phyloP scores from a whole-genome alignment of 1,140 invertebrate genomes.

The Drosophila takahashii region DNA sequence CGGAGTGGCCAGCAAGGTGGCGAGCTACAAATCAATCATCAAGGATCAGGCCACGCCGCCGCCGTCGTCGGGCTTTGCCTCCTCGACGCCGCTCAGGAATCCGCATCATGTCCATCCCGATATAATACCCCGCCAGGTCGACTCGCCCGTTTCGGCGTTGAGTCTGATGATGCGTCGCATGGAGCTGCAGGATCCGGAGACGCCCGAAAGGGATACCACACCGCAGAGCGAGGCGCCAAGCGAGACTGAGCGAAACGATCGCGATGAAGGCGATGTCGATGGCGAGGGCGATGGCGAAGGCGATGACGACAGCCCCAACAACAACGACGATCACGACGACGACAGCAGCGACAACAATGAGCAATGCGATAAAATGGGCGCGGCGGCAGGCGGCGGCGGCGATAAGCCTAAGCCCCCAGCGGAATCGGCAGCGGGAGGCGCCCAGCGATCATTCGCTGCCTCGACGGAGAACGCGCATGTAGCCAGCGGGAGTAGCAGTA shows the following conservation, averaged over 20 bases:
- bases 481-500: slow-evolving; percentile 59
- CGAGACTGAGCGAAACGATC: slow-evolving; percentile 34
- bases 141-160: slow-evolving; percentile 48
- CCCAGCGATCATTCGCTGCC: slow-evolving; percentile 69
- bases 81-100: slow-evolving; percentile 52
- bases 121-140: slow-evolving; percentile 61
- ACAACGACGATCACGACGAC: slow-evolving; percentile 15
- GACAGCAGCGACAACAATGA: slow-evolving; percentile 36
- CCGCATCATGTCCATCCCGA: slow-evolving; percentile 49
- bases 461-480: slow-evolving; percentile 74
- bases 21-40: slow-evolving; percentile 88
- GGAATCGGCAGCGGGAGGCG: slow-evolving; percentile 58
- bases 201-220: slow-evolving; percentile 6
- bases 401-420: slow-evolving; percentile 88
- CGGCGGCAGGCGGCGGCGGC: slow-evolving; percentile 73
- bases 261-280: slow-evolving; percentile 27
- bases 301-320: slow-evolving; percentile 18
- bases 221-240: slow-evolving; percentile 42
- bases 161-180: slow-evolving; percentile 61
- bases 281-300: slow-evolving; percentile 27
- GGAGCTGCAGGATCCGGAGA: slow-evolving; percentile 34
- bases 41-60: slow-evolving; percentile 78
- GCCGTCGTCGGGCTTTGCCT: slow-evolving; percentile 33
- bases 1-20: slow-evolving; percentile 88
- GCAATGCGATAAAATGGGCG: slow-evolving; percentile 77